Conservation (phyloP, 2,797 vertebrate species). For the Pangasius mekongensis region DNA sequence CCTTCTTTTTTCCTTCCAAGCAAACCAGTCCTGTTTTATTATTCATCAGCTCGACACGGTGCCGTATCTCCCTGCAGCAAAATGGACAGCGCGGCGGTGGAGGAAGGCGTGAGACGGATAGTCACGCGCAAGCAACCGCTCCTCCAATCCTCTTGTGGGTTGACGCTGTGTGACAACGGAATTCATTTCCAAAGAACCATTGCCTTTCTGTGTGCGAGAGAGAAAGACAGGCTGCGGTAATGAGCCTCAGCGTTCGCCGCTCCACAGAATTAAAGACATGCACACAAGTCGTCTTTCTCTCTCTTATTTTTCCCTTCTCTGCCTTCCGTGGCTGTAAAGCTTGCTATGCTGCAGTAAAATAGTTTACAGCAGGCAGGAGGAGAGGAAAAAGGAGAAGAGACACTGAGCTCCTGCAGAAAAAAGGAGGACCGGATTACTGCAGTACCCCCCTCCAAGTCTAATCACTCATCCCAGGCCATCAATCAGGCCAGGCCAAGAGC, state of each 20-base stretch:
- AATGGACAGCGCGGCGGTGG: conserved; percentile 45
- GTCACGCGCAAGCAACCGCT: conserved; percentile 58
- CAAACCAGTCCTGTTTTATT: conserved; percentile 58
- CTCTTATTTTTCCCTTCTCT: neutral
- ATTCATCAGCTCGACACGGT: conserved; percentile 60
- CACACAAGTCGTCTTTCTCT: conserved; percentile 38
- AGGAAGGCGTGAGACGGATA: conserved; percentile 54
- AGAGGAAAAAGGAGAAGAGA: conserved; percentile 50
- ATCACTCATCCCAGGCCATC: conserved; percentile 69
- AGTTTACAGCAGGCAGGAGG: conserved; percentile 61
- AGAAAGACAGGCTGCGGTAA: conserved; percentile 59
- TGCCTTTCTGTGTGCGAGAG: conserved; percentile 47
- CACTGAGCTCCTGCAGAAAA: conserved; percentile 52
- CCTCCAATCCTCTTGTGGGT: conserved; percentile 58
- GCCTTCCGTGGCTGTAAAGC: conserved; percentile 61
- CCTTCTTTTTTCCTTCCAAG: conserved; percentile 33
- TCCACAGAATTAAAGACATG: conserved; percentile 67
- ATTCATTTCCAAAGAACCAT: conserved; percentile 60
- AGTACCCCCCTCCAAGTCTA: conserved; percentile 46
- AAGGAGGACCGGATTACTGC: conserved; percentile 10
- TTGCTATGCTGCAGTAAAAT: conserved; percentile 67
- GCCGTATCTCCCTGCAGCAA: conserved; percentile 61
- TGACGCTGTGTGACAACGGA: conserved; percentile 60
- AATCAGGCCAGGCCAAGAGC: conserved; percentile 57
- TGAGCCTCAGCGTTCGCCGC: conserved; percentile 60